Percentiles rank a stretch among this genome's conserved stretches.
phyloP scores from a whole-genome alignment of 2,888 invertebrate genomes.

The Eueremaeus valkanovi region DNA sequence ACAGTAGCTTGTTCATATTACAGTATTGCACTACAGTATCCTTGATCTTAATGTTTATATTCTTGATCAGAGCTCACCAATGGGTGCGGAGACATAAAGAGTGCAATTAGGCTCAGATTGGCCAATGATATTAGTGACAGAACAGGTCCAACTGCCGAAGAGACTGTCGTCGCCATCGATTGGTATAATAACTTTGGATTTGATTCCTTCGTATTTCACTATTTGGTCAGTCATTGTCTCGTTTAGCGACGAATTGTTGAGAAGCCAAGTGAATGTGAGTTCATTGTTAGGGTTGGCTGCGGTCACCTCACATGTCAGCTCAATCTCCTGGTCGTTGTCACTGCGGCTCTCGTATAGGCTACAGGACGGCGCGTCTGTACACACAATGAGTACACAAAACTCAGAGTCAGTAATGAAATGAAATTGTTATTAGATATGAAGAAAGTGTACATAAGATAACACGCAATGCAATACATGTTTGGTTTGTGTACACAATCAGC shows the following conservation, averaged over 20 bases:
- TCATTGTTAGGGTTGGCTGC: slow-evolving; percentile 68
- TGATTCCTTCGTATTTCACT: slow-evolving; percentile 57
- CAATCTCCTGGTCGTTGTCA: slow-evolving; percentile 58
- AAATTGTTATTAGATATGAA: neutral
- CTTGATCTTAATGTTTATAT: too few relatives aligned
- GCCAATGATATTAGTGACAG: slow-evolving; percentile 78
- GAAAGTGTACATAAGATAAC: neutral
- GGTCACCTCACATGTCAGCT: slow-evolving; percentile 73
- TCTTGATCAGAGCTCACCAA: neutral
- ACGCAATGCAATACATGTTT: too few relatives aligned
- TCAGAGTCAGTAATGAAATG: neutral
- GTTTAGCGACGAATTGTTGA: slow-evolving; percentile 65
- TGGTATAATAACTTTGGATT: slow-evolving; percentile 61
- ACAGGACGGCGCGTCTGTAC: slow-evolving; percentile 76
- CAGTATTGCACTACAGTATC: too few relatives aligned
- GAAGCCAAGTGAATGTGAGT: slow-evolving; percentile 71
- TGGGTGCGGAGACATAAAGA: slow-evolving; percentile 36
- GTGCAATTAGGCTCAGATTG: slow-evolving; percentile 38
- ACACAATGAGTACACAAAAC: neutral
- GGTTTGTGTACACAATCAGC: too few relatives aligned
- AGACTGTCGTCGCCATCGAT: slow-evolving; percentile 59
- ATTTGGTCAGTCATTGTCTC: slow-evolving; percentile 66
- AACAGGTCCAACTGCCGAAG: slow-evolving; percentile 73
- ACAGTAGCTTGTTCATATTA: too few relatives aligned
- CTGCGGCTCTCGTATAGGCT: slow-evolving; percentile 59